Evolutionary conservation across 2,113 vertebrate species (phyloP).

Genomic region (Carassius carassius): DNA sequence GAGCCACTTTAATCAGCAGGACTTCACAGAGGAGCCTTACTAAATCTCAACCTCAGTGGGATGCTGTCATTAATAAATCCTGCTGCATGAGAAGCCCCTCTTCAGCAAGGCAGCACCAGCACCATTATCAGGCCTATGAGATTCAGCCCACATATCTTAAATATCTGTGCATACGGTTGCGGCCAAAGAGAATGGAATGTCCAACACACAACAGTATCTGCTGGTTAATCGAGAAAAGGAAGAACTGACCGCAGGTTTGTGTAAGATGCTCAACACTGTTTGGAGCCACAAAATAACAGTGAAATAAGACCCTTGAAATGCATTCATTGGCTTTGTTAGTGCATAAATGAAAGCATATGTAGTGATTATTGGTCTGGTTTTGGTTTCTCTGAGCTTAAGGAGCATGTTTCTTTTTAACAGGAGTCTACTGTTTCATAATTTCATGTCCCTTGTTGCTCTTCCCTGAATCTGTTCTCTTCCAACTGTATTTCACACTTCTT

Average conservation of each 20-base stretch:
- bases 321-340: slow-evolving; percentile 38
- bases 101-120: neutral
- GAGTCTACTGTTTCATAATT: slow-evolving; percentile 16
- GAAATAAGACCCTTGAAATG: slow-evolving; percentile 21
- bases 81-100: slow-evolving; percentile 58
- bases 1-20: slow-evolving; percentile 64
- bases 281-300: slow-evolving; percentile 34
- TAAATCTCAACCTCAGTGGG: slow-evolving; percentile 66
- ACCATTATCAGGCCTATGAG: slow-evolving; percentile 51
- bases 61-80: slow-evolving; percentile 67
- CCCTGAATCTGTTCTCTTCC: neutral
- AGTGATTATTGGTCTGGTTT: slow-evolving; percentile 24
- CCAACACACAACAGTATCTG: slow-evolving; percentile 59
- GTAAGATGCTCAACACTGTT: slow-evolving; percentile 43
- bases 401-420: slow-evolving; percentile 20
- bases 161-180: slow-evolving; percentile 65
- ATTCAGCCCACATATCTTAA: slow-evolving; percentile 66
- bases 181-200: slow-evolving; percentile 60
- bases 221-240: slow-evolving; percentile 66
- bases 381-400: neutral
- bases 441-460: neutral
- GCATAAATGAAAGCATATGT: slow-evolving; percentile 40
- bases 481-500: slow-evolving; percentile 4
- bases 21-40: slow-evolving; percentile 52
- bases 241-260: slow-evolving; percentile 67